Base-by-base conservation (phyloP, 2,113 vertebrate species). In the Stigmatopora nigra region DNA sequence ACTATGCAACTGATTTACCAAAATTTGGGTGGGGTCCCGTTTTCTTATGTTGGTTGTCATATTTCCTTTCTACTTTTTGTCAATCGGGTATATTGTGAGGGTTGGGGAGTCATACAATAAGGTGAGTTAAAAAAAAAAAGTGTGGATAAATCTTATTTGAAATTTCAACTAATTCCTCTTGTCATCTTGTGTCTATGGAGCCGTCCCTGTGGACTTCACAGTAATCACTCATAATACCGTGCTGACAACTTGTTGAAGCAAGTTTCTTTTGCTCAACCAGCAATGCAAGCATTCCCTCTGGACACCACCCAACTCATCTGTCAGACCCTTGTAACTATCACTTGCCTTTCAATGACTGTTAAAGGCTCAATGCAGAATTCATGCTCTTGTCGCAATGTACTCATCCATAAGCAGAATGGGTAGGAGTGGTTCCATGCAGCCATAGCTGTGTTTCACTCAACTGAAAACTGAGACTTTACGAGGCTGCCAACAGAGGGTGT, bases 171-270 rank as follows among this genome's bases (percentile, higher is more conserved):
- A 12, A 22, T 25, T 25, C 51, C 51, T 53, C 9, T 53, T 13
- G 1, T 22, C 19, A 22, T 3, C 5, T 20, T 20, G 53, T 46
- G 2, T 16, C 10, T 20, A 1, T 52, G 58, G 20, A 7, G 31
- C 9, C 16, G 11, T 41, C 16, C 35, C 16, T 10, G 3, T 22
- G 49, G 20, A 4, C 46, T 41, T 49, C n/a, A 22, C 49, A 22
- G 4, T 51, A 31, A 38, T 6, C 46, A 46, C 48, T 62, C 16
- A 10, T 7, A 15, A 10, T 13, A 36, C 45, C 60, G 13, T 20
- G 67, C 19, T 64, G 6, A 56, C 25, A 61, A 63, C 78, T 69
- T 80, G 77, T 76, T 61, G 0, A 20, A 75, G 51, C 80, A 78
- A 65, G 72, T 71, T 31, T 36, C 46, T n/a, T 71, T n/a, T 68